These are phyloP conservation scores for Eutrigla gurnardus DNA, from an alignment of 2,797 vertebrate genomes.

Conservation along the genomic window DNA sequence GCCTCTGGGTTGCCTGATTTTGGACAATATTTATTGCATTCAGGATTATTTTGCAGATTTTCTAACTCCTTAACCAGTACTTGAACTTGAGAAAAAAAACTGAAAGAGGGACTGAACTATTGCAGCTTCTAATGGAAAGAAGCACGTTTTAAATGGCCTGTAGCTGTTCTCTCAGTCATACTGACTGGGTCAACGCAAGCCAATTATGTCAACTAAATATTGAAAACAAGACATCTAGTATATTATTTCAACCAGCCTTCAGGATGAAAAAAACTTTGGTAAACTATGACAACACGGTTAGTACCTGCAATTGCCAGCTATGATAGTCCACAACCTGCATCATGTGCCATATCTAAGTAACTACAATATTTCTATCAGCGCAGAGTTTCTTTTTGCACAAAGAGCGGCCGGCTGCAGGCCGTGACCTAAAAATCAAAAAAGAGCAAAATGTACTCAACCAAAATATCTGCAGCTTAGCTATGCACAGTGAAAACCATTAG, in stretches of 20 bases:
- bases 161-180: constrained; percentile 33
- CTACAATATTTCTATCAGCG: constrained; percentile 23
- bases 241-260: constrained; percentile 40
- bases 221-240: constrained; percentile 39
- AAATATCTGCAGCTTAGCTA: constrained; percentile 40
- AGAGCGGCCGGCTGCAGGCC: constrained; percentile 21
- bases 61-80: constrained; percentile 36
- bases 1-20: constrained; percentile 60
- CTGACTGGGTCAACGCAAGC: constrained; percentile 46
- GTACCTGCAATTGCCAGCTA: constrained; percentile 54
- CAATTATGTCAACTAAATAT: constrained; percentile 26
- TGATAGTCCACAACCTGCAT: constrained; percentile 49
- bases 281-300: constrained; percentile 55
- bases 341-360: constrained; percentile 37
- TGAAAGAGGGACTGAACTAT: constrained; percentile 42
- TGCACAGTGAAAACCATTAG: constrained; percentile 57
- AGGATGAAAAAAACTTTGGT: constrained; percentile 61
- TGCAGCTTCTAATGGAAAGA: constrained; percentile 58
- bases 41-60: constrained; percentile 45
- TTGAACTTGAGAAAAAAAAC: constrained; percentile 32
- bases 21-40: constrained; percentile 68
- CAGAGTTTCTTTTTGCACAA: constrained; percentile 8
- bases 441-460: constrained; percentile 16
- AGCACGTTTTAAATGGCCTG: constrained; percentile 50
- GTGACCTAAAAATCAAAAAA: neutral